phyloP scores from a whole-genome alignment of 2,888 invertebrate genomes.

The Crossocerus cetratus region DNA sequence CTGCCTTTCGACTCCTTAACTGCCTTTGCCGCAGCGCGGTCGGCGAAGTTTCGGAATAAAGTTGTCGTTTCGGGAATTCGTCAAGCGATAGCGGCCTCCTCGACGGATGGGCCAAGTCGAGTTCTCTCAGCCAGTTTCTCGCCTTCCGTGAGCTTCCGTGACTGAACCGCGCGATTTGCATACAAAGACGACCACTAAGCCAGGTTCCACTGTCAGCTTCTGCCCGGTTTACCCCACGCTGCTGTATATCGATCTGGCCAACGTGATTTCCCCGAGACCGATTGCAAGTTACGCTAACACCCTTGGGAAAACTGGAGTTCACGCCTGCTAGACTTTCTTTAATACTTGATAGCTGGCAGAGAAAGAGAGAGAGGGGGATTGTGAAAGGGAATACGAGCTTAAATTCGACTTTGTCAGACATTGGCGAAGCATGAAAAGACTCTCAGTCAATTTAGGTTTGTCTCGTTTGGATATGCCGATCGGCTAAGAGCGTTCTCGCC shows the following conservation, averaged over 20 bases:
- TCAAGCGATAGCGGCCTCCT: constrained; percentile 59
- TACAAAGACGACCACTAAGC: constrained; percentile 51
- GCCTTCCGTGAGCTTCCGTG: constrained; percentile 33
- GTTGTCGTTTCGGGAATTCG: constrained; percentile 67
- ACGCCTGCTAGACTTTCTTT: no score
- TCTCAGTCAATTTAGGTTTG: constrained; percentile 8
- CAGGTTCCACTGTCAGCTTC: constrained; percentile 33
- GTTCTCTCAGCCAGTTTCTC: constrained; percentile 45
- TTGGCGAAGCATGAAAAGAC: constrained; percentile 22
- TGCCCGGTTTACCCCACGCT: constrained; percentile 28
- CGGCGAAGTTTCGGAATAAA: constrained; percentile 58
- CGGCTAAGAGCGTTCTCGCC: not conserved
- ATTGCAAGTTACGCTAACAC: no score
- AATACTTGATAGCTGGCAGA: no score
- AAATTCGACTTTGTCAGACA: constrained; percentile 10
- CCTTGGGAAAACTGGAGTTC: no score
- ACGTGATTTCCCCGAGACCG: constrained; percentile 3
- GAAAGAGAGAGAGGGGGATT: no score
- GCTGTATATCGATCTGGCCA: constrained; percentile 27
- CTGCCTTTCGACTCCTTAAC: constrained; percentile 20
- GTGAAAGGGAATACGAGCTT: not conserved
- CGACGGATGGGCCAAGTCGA: constrained; percentile 36
- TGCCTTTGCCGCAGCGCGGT: constrained; percentile 19
- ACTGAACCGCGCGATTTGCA: constrained; percentile 56
- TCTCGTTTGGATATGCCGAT: constrained; percentile 17